A percentile compares a stretch with the other conserved stretches of the same genome.
These are phyloP conservation scores for Luscinia luscinia DNA, from an alignment of 2,797 vertebrate genomes.

Conservation along the genomic window DNA sequence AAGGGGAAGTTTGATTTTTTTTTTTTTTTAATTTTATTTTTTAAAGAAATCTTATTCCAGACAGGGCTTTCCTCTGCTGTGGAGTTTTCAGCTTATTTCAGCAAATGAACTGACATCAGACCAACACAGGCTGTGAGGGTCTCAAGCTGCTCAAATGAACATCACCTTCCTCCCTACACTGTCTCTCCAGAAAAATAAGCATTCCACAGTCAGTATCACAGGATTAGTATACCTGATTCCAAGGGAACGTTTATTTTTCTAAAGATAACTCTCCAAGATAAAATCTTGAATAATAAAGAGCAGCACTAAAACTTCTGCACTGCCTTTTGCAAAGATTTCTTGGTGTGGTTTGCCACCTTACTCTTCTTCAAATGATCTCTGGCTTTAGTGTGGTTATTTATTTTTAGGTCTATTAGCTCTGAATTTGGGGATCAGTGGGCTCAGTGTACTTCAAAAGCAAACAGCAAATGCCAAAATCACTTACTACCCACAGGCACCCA, in stretches of 20 bases:
- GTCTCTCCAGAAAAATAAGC: background rate
- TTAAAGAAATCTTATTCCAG: conserved; percentile 29
- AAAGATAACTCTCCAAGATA: conserved; percentile 30
- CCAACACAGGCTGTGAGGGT: accelerated
- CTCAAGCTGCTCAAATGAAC: background rate
- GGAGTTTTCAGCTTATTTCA: conserved; percentile 16
- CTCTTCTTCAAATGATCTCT: background rate
- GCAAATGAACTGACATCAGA: background rate
- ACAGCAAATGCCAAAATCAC: background rate
- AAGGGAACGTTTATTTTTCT: conserved; percentile 45
- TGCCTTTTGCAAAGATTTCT: background rate
- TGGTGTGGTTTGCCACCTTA: conserved; percentile 34
- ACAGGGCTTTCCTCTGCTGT: conserved; percentile 27
- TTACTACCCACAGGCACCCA: background rate
- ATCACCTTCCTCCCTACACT: background rate
- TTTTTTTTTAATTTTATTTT: background rate
- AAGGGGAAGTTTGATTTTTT: conserved; percentile 41
- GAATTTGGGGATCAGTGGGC: background rate
- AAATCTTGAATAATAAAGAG: conserved; percentile 40
- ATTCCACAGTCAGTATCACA: background rate
- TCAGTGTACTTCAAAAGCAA: background rate
- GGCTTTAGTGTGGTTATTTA: conserved; percentile 50
- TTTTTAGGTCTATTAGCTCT: background rate
- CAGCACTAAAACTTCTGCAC: background rate
- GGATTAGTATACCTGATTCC: background rate